Conservation (phyloP, 2,888 invertebrate species). For the Parnassius glacialis region DNA sequence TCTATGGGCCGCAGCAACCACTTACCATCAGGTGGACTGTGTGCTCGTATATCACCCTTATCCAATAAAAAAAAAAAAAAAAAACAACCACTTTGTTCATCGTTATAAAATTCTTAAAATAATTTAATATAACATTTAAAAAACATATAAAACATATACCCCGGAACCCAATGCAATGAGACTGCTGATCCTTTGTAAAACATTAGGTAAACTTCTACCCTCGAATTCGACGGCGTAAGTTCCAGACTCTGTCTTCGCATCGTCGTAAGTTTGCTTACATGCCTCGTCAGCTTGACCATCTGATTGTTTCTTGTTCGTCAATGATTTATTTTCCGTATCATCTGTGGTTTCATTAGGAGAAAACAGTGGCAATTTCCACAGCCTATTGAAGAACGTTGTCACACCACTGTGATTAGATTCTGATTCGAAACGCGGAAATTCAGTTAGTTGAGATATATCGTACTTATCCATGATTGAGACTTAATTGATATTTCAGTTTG, state of each 20-base stretch:
- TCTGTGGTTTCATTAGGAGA: conserved; percentile 60
- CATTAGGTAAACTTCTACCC: conserved; percentile 91
- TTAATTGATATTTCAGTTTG: neutral
- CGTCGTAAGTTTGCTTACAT: conserved; percentile 48
- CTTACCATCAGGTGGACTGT: too few relatives aligned
- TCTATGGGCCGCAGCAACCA: too few relatives aligned
- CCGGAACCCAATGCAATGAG: conserved; percentile 90
- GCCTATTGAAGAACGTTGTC: conserved; percentile 86
- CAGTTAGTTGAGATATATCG: conserved; percentile 71
- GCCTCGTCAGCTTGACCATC: conserved; percentile 42
- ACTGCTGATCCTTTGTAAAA: conserved; percentile 92
- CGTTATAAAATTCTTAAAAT: too few relatives aligned
- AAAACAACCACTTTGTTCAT: too few relatives aligned
- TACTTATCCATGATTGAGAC: conserved; percentile 63
- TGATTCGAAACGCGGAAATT: conserved; percentile 83
- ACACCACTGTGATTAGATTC: conserved; percentile 88
- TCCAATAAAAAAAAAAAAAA: too few relatives aligned
- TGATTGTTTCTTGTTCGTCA: conserved; percentile 42
- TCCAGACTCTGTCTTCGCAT: conserved; percentile 56
- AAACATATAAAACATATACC: conserved; percentile 73
- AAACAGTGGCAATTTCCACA: conserved; percentile 86
- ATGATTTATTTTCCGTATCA: conserved; percentile 44
- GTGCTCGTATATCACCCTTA: too few relatives aligned
- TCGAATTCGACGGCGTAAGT: conserved; percentile 82
- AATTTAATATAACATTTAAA: neutral